Conservation (phyloP, 2,888 invertebrate genomes). For the Amphimallon solstitiale region DNA sequence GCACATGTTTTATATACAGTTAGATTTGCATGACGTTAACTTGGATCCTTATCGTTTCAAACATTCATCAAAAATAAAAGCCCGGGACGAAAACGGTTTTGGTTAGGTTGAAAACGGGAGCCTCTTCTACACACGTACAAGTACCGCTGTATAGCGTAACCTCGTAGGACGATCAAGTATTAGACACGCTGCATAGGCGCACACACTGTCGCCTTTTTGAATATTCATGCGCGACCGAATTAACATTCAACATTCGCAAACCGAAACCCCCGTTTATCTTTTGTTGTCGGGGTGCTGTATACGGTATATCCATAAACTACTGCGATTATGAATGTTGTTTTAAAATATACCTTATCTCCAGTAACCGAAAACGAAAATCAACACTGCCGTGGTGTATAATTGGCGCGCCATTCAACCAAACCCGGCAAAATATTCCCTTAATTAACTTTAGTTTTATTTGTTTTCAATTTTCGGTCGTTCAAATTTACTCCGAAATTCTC, state of each 20-base stretch:
- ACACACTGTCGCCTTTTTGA: slow-evolving; percentile 33
- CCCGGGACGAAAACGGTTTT: slow-evolving; percentile 3
- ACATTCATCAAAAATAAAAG: slow-evolving; percentile 43
- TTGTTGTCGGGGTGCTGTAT: slow-evolving; percentile 27
- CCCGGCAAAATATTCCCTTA: slow-evolving; percentile 37
- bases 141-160: no score
- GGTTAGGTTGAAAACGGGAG: not conserved
- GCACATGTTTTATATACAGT: slow-evolving; percentile 11
- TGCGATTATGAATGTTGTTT: slow-evolving; percentile 34
- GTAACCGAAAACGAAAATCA: slow-evolving; percentile 29
- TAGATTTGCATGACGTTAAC: slow-evolving; percentile 42
- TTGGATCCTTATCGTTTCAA: slow-evolving; percentile 44
- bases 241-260: slow-evolving; percentile 34
- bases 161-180: no score
- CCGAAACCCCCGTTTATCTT: slow-evolving; percentile 31
- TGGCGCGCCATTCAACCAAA: slow-evolving; percentile 22
- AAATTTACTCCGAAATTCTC: slow-evolving; percentile 29
- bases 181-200: no score
- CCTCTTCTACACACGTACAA: no score
- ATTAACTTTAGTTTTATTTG: slow-evolving; percentile 40
- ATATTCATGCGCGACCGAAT: slow-evolving; percentile 37
- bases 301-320: slow-evolving; percentile 32
- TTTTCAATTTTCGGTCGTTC: slow-evolving; percentile 36
- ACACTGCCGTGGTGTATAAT: slow-evolving; percentile 25
- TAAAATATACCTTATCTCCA: slow-evolving; percentile 32